Conservation (phyloP, 2,888 invertebrate genomes). For the Pemphredon lugubris region DNA sequence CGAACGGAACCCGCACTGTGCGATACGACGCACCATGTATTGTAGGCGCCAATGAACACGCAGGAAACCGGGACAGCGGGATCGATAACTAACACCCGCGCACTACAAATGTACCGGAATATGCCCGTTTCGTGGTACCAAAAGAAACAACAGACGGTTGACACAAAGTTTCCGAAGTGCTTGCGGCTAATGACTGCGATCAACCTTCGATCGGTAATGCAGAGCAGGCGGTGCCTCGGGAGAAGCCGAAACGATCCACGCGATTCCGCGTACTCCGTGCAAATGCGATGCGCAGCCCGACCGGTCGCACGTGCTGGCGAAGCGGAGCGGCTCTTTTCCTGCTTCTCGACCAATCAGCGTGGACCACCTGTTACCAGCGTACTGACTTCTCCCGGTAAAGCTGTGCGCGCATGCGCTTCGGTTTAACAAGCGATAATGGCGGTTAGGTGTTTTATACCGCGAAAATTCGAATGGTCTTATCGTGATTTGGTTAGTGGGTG, state of each 20-base stretch:
- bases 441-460: no score
- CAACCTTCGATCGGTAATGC: constrained; percentile 55
- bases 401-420: no score
- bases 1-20: constrained; percentile 47
- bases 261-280: constrained; percentile 56
- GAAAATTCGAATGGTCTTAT: no score
- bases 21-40: constrained; percentile 53
- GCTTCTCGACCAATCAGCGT: constrained; percentile 75
- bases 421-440: no score
- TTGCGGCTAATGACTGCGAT: not conserved
- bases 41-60: constrained; percentile 56
- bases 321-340: constrained; percentile 23
- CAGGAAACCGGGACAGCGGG: constrained; percentile 56
- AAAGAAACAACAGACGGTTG: no score
- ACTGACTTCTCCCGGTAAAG: not conserved
- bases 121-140: constrained; percentile 34
- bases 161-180: not conserved
- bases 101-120: constrained; percentile 36
- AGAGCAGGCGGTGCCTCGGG: constrained; percentile 17
- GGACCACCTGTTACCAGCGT: constrained; percentile 80
- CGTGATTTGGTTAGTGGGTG: no score
- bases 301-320: constrained; percentile 57
- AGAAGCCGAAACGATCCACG: not conserved
- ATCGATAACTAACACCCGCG: constrained; percentile 70
- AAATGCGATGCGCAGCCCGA: constrained; percentile 56